Base-by-base conservation (phyloP, 2,113 vertebrate species). In the Dicentrarchus labrax region DNA sequence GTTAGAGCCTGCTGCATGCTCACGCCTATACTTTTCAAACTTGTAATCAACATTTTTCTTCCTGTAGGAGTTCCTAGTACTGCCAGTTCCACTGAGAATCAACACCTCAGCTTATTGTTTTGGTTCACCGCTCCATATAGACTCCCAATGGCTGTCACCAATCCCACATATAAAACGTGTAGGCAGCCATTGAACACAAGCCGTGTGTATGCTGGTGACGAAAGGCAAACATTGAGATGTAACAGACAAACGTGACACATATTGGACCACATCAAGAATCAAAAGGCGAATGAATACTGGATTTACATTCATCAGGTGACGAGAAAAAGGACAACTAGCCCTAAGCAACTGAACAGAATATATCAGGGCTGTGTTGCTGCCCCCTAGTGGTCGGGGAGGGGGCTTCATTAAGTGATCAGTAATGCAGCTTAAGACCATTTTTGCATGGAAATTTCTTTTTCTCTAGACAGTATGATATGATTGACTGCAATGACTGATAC, bases 241-340 rank as follows among this genome's bases (percentile, higher is more conserved):
- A 30, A 30, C 0, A 4, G 66, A 60, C 43, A 74, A 50, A 39
- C 1, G 19, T 30, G 45, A 16, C 1, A 15, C 39, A 24, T 54
- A 24, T 19, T 3, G 16, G 13, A 76, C 36, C 24, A 24, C 39
- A 61, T 67, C 0, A 4, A 73, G 74, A 15, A 47, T 2, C 47
- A 60, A 59, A 59, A 56, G 38, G 65, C 0, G 4, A 72, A 45
- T 62, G n/a, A 67, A 71, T 19, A 72, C 43, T 74, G 48, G 60
- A 80, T 64, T 65, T 57, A 87, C 88, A 86, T 86, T 86, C 86
- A 84, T 78, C 61, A 51, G n/a, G 41, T 74, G 69, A 76, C 16
- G 48, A 50, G 30, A 47, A 48, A 65, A n/a, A 36, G 8, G n/a
- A 64, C 50, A 71, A 60, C 21, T 22, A 64, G 56, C 15, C 38